A percentile compares a stretch with the other conserved stretches of the same genome.
These are phyloP conservation scores for Shinisaurus crocodilurus DNA, from an alignment of 2,113 vertebrate genomes.

Conservation along the genomic window DNA sequence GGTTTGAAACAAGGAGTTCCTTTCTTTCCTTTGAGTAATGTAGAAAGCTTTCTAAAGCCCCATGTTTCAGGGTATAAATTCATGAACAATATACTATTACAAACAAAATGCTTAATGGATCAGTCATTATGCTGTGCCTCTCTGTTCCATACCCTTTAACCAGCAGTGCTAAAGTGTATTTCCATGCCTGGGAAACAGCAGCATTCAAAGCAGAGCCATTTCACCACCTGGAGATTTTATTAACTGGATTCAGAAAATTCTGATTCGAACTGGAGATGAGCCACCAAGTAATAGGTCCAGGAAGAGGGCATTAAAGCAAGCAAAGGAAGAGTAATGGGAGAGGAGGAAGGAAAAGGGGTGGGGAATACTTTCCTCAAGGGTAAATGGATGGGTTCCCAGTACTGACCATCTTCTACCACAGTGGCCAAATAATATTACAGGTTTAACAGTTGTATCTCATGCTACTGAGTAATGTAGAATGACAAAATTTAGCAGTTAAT, in stretches of 20 bases:
- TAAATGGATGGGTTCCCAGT: not conserved
- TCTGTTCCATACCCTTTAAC: not conserved
- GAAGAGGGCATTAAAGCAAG: not conserved
- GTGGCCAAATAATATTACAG: not conserved
- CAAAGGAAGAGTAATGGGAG: not conserved
- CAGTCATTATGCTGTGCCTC: not conserved
- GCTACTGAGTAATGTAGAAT: not conserved
- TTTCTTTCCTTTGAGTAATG: constrained; percentile 15
- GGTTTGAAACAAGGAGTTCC: constrained; percentile 9
- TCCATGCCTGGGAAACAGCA: not conserved
- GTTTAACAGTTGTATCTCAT: no score
- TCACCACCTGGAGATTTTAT: not conserved
- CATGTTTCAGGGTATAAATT: constrained; percentile 42
- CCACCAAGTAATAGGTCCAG: no score
- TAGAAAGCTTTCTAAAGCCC: not conserved
- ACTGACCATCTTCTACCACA: not conserved
- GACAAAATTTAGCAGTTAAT: not conserved
- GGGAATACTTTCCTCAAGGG: not conserved
- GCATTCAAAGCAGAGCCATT: not conserved
- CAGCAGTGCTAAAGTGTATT: not conserved
- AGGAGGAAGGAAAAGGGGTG: not conserved
- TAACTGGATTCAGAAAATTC: not conserved
- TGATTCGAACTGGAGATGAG: not conserved
- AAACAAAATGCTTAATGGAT: not conserved
- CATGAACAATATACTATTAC: constrained; percentile 17